phyloP scores from a whole-genome alignment of 2,888 invertebrate genomes.

The Pristionchus japonicus region DNA sequence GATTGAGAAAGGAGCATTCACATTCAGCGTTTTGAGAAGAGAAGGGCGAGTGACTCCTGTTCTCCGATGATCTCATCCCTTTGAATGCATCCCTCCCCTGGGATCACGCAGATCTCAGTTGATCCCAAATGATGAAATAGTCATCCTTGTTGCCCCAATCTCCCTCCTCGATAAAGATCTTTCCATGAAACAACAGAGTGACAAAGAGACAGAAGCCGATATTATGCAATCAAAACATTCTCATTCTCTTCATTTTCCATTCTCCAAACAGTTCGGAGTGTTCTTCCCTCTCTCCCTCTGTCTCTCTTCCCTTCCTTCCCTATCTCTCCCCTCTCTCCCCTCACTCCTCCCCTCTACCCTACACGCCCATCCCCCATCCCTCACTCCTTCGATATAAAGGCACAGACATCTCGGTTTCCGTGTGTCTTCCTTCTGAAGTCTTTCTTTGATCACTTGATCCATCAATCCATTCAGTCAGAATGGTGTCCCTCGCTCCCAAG shows the following conservation, averaged over 20 bases:
- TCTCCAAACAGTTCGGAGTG: slow-evolving; percentile 7
- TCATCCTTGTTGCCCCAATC: neutral
- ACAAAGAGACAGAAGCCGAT: neutral
- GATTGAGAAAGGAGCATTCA: slow-evolving; percentile 43
- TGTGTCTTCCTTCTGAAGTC: slow-evolving; percentile 14
- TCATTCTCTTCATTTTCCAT: neutral
- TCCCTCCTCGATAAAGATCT: neutral
- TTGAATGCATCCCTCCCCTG: neutral
- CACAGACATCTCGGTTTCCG: neutral
- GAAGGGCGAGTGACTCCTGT: slow-evolving; percentile 11
- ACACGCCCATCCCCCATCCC: neutral
- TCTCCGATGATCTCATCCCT: neutral
- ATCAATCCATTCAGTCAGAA: neutral
- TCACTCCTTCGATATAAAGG: neutral
- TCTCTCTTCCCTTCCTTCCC: neutral
- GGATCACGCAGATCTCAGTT: neutral
- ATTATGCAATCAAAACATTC: neutral
- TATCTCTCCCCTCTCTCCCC: neutral
- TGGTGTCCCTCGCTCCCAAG: slow-evolving; percentile 39
- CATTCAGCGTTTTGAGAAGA: neutral
- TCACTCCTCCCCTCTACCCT: slow-evolving; percentile 19
- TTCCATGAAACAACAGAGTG: neutral
- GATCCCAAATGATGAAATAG: slow-evolving; percentile 14
- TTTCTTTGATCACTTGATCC: neutral
- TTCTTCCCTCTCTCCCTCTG: slow-evolving; percentile 16